Evolutionary conservation across 2,797 vertebrate genomes (phyloP).

Genomic region (Darevskia mixta): DNA sequence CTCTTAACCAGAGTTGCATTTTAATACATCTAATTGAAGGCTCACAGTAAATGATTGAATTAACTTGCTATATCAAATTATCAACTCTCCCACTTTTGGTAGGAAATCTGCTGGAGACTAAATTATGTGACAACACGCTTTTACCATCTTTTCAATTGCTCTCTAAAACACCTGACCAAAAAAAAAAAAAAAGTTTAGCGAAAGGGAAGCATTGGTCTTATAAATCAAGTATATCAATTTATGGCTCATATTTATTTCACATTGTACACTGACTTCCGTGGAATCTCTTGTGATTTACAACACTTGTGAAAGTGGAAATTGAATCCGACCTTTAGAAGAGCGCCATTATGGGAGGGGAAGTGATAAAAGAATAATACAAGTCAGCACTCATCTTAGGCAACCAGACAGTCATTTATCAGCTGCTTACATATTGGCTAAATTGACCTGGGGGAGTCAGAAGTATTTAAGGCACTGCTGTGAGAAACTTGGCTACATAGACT

Average conservation of each 20-base stretch:
- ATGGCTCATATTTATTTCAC: not conserved
- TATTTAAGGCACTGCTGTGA: slow-evolving; percentile 6
- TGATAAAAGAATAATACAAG: slow-evolving; percentile 41
- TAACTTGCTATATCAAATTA: slow-evolving; percentile 45
- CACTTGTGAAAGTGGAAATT: slow-evolving; percentile 36
- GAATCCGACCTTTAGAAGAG: slow-evolving; percentile 41
- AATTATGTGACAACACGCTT: slow-evolving; percentile 51
- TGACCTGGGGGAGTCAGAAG: slow-evolving; percentile 2
- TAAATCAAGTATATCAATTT: slow-evolving; percentile 36
- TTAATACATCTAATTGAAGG: slow-evolving; percentile 43
- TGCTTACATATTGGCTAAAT: slow-evolving; percentile 18
- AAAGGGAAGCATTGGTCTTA: slow-evolving; percentile 34
- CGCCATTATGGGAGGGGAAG: slow-evolving; percentile 43
- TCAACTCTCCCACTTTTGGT: slow-evolving; percentile 48
- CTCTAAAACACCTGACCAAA: slow-evolving; percentile 34
- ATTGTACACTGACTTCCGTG: not conserved
- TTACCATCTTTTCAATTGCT: slow-evolving; percentile 34
- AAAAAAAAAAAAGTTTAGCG: not conserved
- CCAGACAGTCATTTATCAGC: slow-evolving; percentile 35
- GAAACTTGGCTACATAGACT: slow-evolving; percentile 6
- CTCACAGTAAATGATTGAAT: slow-evolving; percentile 59
- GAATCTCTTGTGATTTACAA: slow-evolving; percentile 34
- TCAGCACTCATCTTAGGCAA: slow-evolving; percentile 30
- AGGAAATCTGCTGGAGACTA: slow-evolving; percentile 59
- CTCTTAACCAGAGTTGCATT: slow-evolving; percentile 52